Base-by-base conservation (phyloP, 1,140 invertebrate genomes). In the Plectrocnemia conspersa region DNA sequence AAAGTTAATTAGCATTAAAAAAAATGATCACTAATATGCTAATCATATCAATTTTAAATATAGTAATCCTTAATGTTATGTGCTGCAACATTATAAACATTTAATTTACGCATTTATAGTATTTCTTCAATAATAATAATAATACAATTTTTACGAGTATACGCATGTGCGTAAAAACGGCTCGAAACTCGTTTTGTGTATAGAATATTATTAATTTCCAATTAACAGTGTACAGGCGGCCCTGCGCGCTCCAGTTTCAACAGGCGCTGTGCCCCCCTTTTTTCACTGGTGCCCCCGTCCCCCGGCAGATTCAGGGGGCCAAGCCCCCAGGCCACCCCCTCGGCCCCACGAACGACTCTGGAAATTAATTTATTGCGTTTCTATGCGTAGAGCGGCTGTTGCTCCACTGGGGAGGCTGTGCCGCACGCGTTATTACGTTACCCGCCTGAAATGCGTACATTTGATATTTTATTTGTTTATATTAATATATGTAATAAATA, bases 341-440 rank as follows among this genome's bases (percentile, higher is more conserved):
- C 50, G 35, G 41, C 46, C 47, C 33, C 35, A 24, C 47, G 33
- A 38, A 50, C 47, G 47, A 50, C 47, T 50, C 36, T 56, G 58
- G 58, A 60, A 60, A 60, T 60, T 60, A 60, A 60, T 60, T 60
- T 60, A 60, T 60, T 60, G 58, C 58, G 58, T 60, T 60, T 60
- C 58, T 60, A 60, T 60, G 58, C 58, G 58, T 60, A 60, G 58
- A 48, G 54, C 54, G 58, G 58, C 58, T 60, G 58, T 60, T 60
- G 58, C 58, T 60, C 58, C 45, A 54, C 41, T 38, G 50, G 54
- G 53, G 41, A 55, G 53, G 53, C 35, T 45, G 53, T 55, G 53
- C 53, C 44, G 32, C 22, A 50, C 32, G 47, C 29, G 32, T 35
- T 38, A 13, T 50, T 3, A 27, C 33, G 47, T 38, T 48, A n/a